Conservation (phyloP, 1,140 invertebrate genomes). For the Ylistrum balloti region DNA sequence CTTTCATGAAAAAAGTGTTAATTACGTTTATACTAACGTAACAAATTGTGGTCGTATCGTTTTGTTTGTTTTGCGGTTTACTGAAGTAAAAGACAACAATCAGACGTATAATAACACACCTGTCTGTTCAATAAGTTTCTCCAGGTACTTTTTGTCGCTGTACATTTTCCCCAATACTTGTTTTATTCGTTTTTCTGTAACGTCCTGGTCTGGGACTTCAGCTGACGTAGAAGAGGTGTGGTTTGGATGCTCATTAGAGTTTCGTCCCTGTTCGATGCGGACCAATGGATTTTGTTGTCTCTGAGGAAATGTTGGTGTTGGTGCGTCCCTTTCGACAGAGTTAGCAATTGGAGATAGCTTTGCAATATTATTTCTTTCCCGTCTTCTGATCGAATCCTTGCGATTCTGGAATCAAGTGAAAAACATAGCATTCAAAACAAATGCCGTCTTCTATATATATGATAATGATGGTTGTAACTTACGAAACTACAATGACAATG, state of each 20-base stretch:
- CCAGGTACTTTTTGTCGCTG: constrained; percentile 73
- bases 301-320: constrained; percentile 44
- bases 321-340: constrained; percentile 13
- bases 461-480: too few relatives aligned
- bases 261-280: constrained; percentile 50
- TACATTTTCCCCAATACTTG: constrained; percentile 73
- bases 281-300: constrained; percentile 55
- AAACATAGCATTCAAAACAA: too few relatives aligned
- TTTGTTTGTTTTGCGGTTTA: too few relatives aligned
- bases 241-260: constrained; percentile 47
- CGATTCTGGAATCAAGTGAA: neutral
- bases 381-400: constrained; percentile 8
- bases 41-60: too few relatives aligned
- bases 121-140: constrained; percentile 67
- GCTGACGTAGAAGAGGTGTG: neutral
- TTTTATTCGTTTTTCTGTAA: constrained; percentile 64
- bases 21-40: too few relatives aligned
- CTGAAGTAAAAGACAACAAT: too few relatives aligned
- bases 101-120: constrained; percentile 47
- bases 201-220: constrained; percentile 47
- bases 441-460: too few relatives aligned
- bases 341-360: neutral
- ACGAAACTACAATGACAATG: too few relatives aligned
- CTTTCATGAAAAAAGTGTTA: too few relatives aligned
- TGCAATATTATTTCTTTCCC: neutral